Evolutionary conservation across 2,113 vertebrate species (phyloP), one percentile per base, ranked within the genome.

Genomic region (Campylomormyrus numenius): DNA sequence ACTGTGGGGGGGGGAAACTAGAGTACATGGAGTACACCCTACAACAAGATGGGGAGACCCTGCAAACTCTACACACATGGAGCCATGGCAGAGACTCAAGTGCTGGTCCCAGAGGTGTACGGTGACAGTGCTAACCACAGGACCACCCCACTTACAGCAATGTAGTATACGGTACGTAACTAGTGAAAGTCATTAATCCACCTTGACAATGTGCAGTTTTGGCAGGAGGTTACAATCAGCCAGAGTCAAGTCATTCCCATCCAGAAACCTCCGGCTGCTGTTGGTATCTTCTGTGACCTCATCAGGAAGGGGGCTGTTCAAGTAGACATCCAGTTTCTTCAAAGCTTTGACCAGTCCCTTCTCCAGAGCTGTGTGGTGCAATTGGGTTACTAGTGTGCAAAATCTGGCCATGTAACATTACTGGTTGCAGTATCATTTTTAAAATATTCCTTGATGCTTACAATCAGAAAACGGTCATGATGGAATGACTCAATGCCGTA

Each of bases 181-280:
- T 21, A 56, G 58, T 27, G 58, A 66, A 66, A 70, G 10, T 27
- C 62, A 31, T 70, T 70, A 13, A 70, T 80, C 74, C 94, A 99
- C 98, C 97, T 99, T 99, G 90, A 99, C 95, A 13, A 99, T 97
- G 0, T 99, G 98, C 24, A 99, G 97, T 92, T 99, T 99, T 90
- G 98, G 98, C 89, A 99, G 94, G 74, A 99, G 97, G 93, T 99
- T 99, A 94, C 98, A 99, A 95, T 99, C 98, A 0, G 98, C 97
- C 86, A 99, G 95, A 0, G 98, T 98, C 90, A 99, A 92, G 39
- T 98, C 97, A 21, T 99, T 96, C 48, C 98, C 98, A 1, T 99
- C 98, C 91, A 99, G 94, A 92, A 97, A 99, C 92, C 95, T 98
- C 92, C 98, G 97, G 27, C 91, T 93, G 9, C 98, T 99, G 0